Base-by-base conservation (phyloP, 2,797 vertebrate genomes). In the Tarsius wallacei region DNA sequence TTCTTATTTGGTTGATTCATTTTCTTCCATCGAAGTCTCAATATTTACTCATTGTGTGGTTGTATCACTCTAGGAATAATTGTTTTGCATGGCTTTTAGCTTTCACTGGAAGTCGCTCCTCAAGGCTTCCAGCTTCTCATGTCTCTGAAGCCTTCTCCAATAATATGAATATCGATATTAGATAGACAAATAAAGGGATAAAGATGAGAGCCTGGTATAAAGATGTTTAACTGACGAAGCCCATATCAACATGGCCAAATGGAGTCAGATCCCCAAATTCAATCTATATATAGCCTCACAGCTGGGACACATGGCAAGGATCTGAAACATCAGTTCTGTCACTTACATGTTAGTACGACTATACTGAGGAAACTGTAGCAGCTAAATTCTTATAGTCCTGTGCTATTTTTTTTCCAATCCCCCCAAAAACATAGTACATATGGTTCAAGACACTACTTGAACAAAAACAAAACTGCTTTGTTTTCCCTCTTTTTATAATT, bases 271-370 rank as follows among this genome's bases (percentile, higher is more conserved):
- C 51, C 53, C 19, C 17, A 84, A 95, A 96, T 88, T 95, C 64
- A 93, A 86, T 78, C 59, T 96, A 31, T 82, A 24, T 82, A 33
- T 74, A 84, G 90, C 31, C 76, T 26, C 55, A 82, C 68, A 93
- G 28, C 49, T 90, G 33, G 10, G 19, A 55, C 53, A 85, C 15
- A 10, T 90, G 93, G 55, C 33, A 90, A 91, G 59, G 63, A 87
- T 93, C 64, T 93, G 64, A 95, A 90, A 91, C 94, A 90, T 57
- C 61, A 89, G 12, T 85, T 93, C 33, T 94, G 55, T 84, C n/a
- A 78, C 53, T 80, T 81, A 31, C 19, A 51, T n/a, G 0, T 68
- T 66, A 94, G 31, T 87, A 93, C 87, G 31, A 93, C 24, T 70
- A 21, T n/a, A 86, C 70, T 89, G 42, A 36, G 42, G 10, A 76